Base-by-base conservation (phyloP, 2,888 invertebrate species). In the Agrochola lota region DNA sequence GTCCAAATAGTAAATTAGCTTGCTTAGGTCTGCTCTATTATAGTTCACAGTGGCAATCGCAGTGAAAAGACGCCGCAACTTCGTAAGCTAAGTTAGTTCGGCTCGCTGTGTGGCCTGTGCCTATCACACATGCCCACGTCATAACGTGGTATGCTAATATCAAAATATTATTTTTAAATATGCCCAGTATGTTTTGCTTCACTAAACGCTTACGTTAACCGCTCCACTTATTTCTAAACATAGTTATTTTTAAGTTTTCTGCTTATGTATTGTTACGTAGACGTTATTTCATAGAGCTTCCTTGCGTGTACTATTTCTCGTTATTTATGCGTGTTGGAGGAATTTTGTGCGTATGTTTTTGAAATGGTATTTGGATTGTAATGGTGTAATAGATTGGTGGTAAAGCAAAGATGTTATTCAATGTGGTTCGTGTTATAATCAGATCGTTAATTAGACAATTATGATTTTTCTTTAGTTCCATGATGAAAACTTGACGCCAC, bases 171-270 rank as follows among this genome's bases (percentile, higher is more conserved):
- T 74, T 73, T 75, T 69, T 85, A 82, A 87, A 88, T 82, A 79
- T 59, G 43, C 70, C 26, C 63, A 52, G 20, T 75, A 73, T 78
- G 88, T 78, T 83, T 84, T 73, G 69, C 75, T 85, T 77, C 74
- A 73, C 40, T 64, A 49, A 67, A 71, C 63, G 77, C 76, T 87
- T 71, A 80, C 80, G 77, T 80, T 81, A 78, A 80, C 72, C 67
- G 80, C 57, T 76, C 67, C 12, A 59, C 74, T 64, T 89, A 87
- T 85, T 87, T 87, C 82, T 85, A 89, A 85, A 87, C 76, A 30
- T 17, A 78, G 83, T 78, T 85, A 83, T 87, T 87, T 89, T 80
- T 79, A 87, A 26, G 66, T 76, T 66, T 72, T 80, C 52, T 63
- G 60, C 68, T 43, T 71, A 40, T 43, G 74, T 74, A 75, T 78